Conservation (phyloP, 2,113 vertebrate genomes). For the Cranoglanis bouderius region DNA sequence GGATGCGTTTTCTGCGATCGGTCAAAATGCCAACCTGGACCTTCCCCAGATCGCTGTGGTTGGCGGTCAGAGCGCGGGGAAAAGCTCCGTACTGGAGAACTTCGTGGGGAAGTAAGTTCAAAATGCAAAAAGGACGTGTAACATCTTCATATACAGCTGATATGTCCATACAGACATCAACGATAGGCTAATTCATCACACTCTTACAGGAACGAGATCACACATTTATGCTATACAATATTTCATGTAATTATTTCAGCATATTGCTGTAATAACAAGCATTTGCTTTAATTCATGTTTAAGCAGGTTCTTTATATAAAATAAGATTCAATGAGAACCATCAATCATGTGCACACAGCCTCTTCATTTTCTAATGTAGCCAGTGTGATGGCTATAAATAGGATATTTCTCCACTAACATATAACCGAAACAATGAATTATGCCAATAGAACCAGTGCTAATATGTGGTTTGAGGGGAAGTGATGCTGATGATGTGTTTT, state of each 20-base stretch:
- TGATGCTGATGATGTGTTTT: background rate
- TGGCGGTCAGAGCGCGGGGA: constrained; percentile 93
- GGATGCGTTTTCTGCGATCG: constrained; percentile 91
- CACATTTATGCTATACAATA: background rate
- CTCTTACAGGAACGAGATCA: background rate
- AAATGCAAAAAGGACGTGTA: background rate
- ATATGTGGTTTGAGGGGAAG: background rate
- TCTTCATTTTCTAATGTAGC: background rate
- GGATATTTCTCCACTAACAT: background rate
- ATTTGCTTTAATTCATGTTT: background rate
- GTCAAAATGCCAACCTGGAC: constrained; percentile 88
- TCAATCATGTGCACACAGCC: background rate
- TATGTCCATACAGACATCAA: background rate
- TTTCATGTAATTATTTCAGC: background rate
- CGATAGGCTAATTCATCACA: background rate
- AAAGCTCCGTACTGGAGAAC: constrained; percentile 97
- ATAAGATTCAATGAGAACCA: background rate
- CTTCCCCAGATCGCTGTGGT: constrained; percentile 97
- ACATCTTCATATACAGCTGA: background rate
- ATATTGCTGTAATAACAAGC: background rate
- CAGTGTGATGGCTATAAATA: background rate
- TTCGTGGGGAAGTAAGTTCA: constrained; percentile 89
- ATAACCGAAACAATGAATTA: background rate
- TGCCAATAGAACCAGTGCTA: background rate
- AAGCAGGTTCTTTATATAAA: background rate